phyloP scores from a whole-genome alignment of 2,888 invertebrate genomes.

The Drosophila percnosoma region DNA sequence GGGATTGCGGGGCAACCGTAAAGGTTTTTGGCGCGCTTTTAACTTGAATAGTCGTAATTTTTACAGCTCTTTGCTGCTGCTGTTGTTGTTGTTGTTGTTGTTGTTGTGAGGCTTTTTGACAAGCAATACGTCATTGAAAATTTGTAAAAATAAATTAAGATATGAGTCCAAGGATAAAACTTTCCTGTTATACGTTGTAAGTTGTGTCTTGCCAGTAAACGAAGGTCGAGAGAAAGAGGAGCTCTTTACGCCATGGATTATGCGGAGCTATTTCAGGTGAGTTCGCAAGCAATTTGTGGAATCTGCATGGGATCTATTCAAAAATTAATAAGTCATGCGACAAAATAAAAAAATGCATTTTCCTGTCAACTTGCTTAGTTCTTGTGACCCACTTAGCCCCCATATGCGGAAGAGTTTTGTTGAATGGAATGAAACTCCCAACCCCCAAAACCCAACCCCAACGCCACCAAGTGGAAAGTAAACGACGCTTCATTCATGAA shows the following conservation, averaged over 20 bases:
- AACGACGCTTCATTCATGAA: conserved; percentile 67
- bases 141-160: conserved; percentile 19
- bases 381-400: conserved; percentile 44
- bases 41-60: conserved; percentile 58
- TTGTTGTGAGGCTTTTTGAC: conserved; percentile 48
- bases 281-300: background rate
- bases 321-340: conserved; percentile 26
- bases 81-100: conserved; percentile 1
- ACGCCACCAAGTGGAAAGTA: background rate
- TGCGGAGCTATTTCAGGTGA: conserved; percentile 7
- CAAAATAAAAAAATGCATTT: conserved; percentile 18
- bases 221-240: conserved; percentile 37
- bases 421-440: conserved; percentile 43
- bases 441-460: background rate
- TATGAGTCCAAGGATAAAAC: background rate
- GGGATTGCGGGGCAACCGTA: conserved; percentile 20
- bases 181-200: conserved; percentile 9
- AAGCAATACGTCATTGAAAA: conserved; percentile 60
- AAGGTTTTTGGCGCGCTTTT: conserved; percentile 66
- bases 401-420: conserved; percentile 51
- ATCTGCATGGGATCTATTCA: conserved; percentile 21
- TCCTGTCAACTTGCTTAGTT: background rate
- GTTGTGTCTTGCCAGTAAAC: conserved; percentile 9
- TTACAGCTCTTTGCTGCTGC: background rate
- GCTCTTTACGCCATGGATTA: conserved; percentile 12